These are phyloP conservation scores for Pollenia amentaria DNA, from an alignment of 2,888 invertebrate genomes.

Conservation along the genomic window DNA sequence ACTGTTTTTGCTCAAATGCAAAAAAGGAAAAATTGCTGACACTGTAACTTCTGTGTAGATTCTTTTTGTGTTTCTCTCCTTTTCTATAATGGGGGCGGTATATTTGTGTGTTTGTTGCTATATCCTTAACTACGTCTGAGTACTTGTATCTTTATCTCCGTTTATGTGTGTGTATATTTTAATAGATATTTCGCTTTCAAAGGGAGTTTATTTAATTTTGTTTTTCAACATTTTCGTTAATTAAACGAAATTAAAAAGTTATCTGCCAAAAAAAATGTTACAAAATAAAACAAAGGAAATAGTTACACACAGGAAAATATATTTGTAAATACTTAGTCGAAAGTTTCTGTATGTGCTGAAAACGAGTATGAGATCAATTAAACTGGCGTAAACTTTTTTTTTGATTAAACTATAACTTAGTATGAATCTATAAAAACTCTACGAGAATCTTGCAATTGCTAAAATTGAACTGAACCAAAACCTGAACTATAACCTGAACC, in stretches of 20 bases:
- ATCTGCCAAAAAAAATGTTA: conserved; percentile 48
- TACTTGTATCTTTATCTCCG: neutral
- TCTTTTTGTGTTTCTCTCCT: neutral
- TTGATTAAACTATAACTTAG: too few species aligned
- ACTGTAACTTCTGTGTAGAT: neutral
- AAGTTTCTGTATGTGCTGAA: neutral
- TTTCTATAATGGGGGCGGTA: neutral
- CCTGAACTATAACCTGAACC: neutral
- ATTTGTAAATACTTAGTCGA: neutral
- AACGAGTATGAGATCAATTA: too few species aligned
- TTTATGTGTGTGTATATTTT: neutral
- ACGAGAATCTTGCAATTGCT: too few species aligned
- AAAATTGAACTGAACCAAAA: neutral
- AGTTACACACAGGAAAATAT: neutral
- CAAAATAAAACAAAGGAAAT: conserved; percentile 24
- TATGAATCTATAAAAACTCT: too few species aligned
- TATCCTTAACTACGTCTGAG: neutral
- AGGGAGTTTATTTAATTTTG: conserved; percentile 25
- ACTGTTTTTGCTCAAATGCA: neutral
- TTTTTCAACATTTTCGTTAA: conserved; percentile 64
- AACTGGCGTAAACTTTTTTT: too few species aligned
- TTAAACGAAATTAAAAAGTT: conserved; percentile 74
- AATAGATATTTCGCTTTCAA: conserved; percentile 7
- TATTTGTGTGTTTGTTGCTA: neutral
- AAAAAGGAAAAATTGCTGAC: conserved; percentile 2